Evolutionary conservation across 2,113 vertebrate species (phyloP).

Genomic region (Piaya cayana): DNA sequence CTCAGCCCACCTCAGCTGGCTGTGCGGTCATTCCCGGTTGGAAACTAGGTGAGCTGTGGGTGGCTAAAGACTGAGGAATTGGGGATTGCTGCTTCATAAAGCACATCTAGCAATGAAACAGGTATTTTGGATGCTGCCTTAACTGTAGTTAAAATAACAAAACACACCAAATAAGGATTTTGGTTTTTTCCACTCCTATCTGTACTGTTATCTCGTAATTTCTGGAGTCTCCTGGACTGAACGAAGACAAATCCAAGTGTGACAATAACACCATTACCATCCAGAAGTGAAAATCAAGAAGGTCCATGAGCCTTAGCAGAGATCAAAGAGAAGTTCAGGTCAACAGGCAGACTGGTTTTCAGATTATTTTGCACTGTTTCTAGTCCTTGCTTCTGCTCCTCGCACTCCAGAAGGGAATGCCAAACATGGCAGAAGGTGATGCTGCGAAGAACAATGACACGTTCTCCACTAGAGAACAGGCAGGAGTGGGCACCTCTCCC

Average conservation of each 20-base stretch:
- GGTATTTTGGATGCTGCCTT: conserved; percentile 6
- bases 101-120: not conserved
- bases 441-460: not conserved
- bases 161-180: not conserved
- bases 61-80: not conserved
- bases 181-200: not conserved
- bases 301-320: not conserved
- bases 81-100: not conserved
- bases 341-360: not conserved
- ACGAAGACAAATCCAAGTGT: not conserved
- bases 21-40: not conserved
- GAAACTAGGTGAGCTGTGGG: not conserved
- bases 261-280: not conserved
- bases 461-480: not conserved
- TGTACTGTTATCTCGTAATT: not conserved
- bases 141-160: not conserved
- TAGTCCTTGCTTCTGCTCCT: not conserved
- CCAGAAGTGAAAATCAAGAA: not conserved
- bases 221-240: not conserved
- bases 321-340: not conserved
- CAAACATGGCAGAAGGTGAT: not conserved
- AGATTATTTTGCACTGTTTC: not conserved
- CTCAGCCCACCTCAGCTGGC: not conserved
- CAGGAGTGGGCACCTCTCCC: fast-evolving
- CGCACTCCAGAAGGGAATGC: not conserved